Evolutionary conservation across 2,888 invertebrate species (phyloP), one percentile per base, ranked within the genome.

Genomic region (Philereme vetulata): DNA sequence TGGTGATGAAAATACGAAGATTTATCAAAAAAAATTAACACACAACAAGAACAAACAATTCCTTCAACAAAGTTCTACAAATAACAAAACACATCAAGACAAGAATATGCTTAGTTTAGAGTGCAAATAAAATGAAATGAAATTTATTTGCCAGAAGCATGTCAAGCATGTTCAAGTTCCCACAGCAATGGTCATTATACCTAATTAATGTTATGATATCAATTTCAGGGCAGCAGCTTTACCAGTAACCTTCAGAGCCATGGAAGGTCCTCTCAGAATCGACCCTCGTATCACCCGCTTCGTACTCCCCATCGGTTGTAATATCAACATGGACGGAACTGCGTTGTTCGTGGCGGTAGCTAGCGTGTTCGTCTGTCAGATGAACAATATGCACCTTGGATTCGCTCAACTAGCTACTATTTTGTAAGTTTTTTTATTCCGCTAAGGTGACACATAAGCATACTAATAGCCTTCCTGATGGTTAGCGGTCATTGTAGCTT

Each of bases 291-390:
- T 98, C 72, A 96, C 97, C 0, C 94, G 96, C 67, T 98, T 98
- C 86, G 97, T 98, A 49, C 91, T 98, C 8, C 98, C 98, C 0
- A 96, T 98, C 70, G 98, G 98, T 4, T 97, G 97, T 80, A 97
- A 97, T 80, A 96, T 98, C 81, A 98, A 98, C 86, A 97, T 98
- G 97, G 97, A 97, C 74, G 97, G 97, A 3, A 97, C 97, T 0
- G 97, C 97, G 0, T 90, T 98, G 49, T 98, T 98, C 85, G 95
- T 98, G 40, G 95, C 98, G 0, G 95, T 97, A 4, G 97, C 98
- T 4, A 96, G 97, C 95, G 97, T 96, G 56, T 97, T 97, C 82
- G 95, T 97, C 66, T 97, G 97, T 44, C 97, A 97, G 86, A 96
- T 98, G 95, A 97, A 97, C 78, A 95, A 95, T 62, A 95, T 97